phyloP scores from a whole-genome alignment of 2,797 vertebrate species.

The Lagorchestes hirsutus region DNA sequence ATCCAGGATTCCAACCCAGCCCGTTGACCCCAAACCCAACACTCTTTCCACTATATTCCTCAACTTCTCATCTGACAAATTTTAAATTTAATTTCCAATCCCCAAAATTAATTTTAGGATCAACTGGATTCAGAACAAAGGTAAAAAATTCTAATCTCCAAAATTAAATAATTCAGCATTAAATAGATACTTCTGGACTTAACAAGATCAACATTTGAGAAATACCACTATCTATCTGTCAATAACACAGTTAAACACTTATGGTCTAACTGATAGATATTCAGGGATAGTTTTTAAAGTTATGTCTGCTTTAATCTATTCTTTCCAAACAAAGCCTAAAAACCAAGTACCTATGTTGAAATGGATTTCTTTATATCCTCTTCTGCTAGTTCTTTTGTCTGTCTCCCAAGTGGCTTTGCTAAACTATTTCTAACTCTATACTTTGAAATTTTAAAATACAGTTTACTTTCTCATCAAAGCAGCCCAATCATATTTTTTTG shows the following conservation, averaged over 20 bases:
- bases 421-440: neutral
- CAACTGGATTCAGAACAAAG: neutral
- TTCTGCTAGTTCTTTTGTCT: neutral
- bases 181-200: neutral
- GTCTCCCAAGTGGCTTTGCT: neutral
- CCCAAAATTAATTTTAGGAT: neutral
- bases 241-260: neutral
- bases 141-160: neutral
- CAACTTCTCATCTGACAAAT: neutral
- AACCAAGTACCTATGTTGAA: neutral
- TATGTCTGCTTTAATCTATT: neutral
- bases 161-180: neutral
- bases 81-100: neutral
- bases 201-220: neutral
- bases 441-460: constrained; percentile 11
- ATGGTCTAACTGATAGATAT: neutral
- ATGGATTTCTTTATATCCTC: neutral
- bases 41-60: too few relatives aligned
- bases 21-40: neutral
- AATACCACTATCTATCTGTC: neutral
- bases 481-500: neutral
- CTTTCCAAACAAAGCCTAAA: constrained; percentile 34
- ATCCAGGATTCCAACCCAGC: neutral
- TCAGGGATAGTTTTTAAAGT: neutral
- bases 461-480: neutral